These are phyloP conservation scores for Melanostigma gelatinosum DNA, from an alignment of 2,113 vertebrate species.

Conservation along the genomic window DNA sequence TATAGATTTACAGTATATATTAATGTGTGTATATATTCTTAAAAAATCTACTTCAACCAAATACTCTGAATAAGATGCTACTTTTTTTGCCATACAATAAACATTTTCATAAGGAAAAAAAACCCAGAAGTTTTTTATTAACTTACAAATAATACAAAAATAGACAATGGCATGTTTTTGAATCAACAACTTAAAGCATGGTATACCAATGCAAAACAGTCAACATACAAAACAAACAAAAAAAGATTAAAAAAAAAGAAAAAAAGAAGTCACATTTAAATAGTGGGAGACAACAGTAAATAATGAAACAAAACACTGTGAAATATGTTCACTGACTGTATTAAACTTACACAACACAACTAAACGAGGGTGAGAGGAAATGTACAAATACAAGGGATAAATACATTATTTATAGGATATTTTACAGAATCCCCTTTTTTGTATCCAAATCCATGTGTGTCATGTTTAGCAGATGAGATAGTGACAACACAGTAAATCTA, in stretches of 20 bases:
- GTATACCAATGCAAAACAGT: slow-evolving; percentile 85
- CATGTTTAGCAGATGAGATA: slow-evolving; percentile 90
- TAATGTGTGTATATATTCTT: slow-evolving; percentile 89
- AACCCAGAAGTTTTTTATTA: slow-evolving; percentile 83
- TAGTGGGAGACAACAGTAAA: slow-evolving; percentile 89
- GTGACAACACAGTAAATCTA: slow-evolving; percentile 90
- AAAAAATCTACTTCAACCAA: slow-evolving; percentile 94
- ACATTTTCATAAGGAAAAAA: slow-evolving; percentile 81
- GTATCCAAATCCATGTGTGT: slow-evolving; percentile 79
- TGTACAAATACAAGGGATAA: slow-evolving; percentile 98
- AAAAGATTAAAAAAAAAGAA: slow-evolving; percentile 65
- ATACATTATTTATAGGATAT: slow-evolving; percentile 99
- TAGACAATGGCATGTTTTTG: slow-evolving; percentile 93
- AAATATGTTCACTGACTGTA: slow-evolving; percentile 89
- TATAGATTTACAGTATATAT: slow-evolving; percentile 85
- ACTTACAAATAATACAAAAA: slow-evolving; percentile 99
- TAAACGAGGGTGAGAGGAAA: slow-evolving; percentile 86
- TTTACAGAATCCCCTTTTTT: slow-evolving; percentile 90
- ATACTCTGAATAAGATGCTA: slow-evolving; percentile 98
- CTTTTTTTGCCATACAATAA: slow-evolving; percentile 93
- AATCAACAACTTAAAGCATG: slow-evolving; percentile 91
- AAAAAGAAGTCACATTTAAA: slow-evolving; percentile 90
- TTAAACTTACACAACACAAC: slow-evolving; percentile 95
- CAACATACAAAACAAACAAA: slow-evolving; percentile 76
- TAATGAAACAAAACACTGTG: slow-evolving; percentile 89